These are phyloP conservation scores for Sceloporus tristichus DNA, from an alignment of 2,113 vertebrate species.

Conservation along the genomic window DNA sequence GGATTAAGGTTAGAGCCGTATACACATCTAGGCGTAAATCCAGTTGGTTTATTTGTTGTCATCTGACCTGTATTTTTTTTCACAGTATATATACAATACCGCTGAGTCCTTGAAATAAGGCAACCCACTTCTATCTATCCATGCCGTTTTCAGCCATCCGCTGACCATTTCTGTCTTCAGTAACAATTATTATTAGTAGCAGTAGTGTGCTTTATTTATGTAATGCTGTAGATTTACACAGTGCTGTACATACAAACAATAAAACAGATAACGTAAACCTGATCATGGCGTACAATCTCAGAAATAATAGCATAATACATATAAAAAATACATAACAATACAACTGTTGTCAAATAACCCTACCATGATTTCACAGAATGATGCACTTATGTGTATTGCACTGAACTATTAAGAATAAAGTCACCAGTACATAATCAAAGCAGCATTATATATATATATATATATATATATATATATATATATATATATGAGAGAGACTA, in stretches of 20 bases:
- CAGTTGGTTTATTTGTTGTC: not conserved
- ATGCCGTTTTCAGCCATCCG: not conserved
- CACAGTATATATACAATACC: not conserved
- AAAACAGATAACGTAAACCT: too few species aligned
- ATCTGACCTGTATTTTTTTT: not conserved
- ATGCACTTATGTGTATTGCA: not conserved
- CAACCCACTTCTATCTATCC: not conserved
- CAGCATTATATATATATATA: not conserved
- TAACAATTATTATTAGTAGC: not conserved
- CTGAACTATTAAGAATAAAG: slow-evolving; percentile 35
- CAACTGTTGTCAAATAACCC: not conserved
- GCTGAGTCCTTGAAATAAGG: not conserved
- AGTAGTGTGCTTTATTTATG: too few species aligned
- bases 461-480: not conserved
- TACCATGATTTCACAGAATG: not conserved
- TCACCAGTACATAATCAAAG: not conserved
- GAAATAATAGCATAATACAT: too few species aligned
- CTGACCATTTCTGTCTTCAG: not conserved
- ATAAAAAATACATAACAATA: too few species aligned
- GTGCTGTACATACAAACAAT: too few species aligned
- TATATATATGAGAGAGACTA: slow-evolving; percentile 5
- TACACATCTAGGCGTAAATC: not conserved
- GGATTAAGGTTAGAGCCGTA: slow-evolving; percentile 16
- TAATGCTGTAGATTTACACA: too few species aligned
- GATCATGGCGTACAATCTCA: too few species aligned